phyloP scores from a whole-genome alignment of 2,888 invertebrate genomes.

The Dascillus cervinus region DNA sequence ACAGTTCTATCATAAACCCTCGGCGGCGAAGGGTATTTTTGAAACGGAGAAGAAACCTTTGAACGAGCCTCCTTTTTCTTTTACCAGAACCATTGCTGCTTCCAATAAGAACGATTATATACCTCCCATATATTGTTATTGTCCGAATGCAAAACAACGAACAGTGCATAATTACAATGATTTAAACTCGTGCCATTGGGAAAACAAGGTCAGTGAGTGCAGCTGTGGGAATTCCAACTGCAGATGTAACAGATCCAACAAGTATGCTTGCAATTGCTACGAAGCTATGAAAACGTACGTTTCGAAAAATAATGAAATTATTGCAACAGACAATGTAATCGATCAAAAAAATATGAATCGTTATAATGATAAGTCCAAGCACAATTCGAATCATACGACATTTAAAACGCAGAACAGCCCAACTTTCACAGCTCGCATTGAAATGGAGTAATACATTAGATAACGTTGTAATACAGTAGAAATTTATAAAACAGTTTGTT shows the following conservation, averaged over 20 bases:
- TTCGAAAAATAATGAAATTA: no score
- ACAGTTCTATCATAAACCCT: constrained; percentile 15
- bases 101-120: not conserved
- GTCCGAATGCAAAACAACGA: constrained; percentile 1
- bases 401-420: no score
- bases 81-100: constrained; percentile 1
- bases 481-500: no score
- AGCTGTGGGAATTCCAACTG: constrained; percentile 3
- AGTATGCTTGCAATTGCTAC: constrained; percentile 11
- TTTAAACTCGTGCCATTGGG: not conserved
- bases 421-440: no score
- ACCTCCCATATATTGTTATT: not conserved
- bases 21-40: constrained; percentile 14
- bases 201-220: constrained; percentile 1
- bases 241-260: constrained; percentile 4
- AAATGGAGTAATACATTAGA: no score
- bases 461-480: no score
- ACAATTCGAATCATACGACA: no score
- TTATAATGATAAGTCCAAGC: not conserved
- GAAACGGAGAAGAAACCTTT: constrained; percentile 5
- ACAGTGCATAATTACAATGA: constrained; percentile 1
- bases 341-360: constrained; percentile 1
- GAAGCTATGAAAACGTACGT: constrained; percentile 8
- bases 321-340: not conserved
- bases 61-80: constrained; percentile 5